phyloP scores from a whole-genome alignment of 2,797 vertebrate genomes.

The Urophycis tenuis region DNA sequence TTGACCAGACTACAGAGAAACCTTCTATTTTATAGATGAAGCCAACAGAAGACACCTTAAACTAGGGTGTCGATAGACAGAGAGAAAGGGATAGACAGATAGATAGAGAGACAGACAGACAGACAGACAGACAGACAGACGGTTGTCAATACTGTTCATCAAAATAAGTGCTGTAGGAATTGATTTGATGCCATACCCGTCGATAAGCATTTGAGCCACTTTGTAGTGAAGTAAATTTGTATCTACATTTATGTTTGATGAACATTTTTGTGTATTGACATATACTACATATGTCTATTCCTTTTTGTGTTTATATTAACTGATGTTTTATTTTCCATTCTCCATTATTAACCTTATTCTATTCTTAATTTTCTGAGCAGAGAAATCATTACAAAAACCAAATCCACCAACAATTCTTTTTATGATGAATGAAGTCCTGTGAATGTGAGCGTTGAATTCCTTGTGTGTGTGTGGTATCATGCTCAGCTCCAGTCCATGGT shows the following conservation, averaged over 20 bases:
- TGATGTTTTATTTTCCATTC: neutral
- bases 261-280: conserved; percentile 7
- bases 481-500: conserved; percentile 90
- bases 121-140: no score
- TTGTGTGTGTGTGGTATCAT: neutral
- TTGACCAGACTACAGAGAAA: conserved; percentile 23
- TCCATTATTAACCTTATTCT: neutral
- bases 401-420: neutral
- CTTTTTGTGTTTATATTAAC: neutral
- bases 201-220: neutral
- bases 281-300: neutral
- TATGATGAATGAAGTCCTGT: neutral
- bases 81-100: no score
- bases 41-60: conserved; percentile 7
- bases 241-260: neutral
- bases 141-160: conserved; percentile 29
- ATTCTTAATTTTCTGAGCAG: no score
- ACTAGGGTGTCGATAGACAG: neutral
- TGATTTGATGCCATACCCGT: neutral
- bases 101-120: no score
- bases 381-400: neutral
- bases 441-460: neutral
- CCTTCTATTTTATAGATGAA: conserved; percentile 20
- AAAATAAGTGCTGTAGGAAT: conserved; percentile 16
- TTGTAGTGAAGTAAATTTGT: neutral